Evolutionary conservation across 2,888 invertebrate species (phyloP).

Genomic region (Thysanoteuthis rhombus): DNA sequence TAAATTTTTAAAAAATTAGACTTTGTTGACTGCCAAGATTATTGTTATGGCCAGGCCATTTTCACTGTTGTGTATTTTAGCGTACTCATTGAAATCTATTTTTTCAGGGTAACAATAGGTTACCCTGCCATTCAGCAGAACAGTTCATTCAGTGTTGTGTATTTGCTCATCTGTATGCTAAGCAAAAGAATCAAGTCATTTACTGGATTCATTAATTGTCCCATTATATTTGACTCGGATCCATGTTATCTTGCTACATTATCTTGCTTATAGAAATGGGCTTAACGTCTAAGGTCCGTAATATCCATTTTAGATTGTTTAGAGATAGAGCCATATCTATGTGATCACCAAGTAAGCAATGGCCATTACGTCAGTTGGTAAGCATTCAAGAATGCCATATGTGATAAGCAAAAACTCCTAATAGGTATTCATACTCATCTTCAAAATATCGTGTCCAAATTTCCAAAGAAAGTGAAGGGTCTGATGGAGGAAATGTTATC

Average conservation of each 20-base stretch:
- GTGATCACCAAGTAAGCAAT: background rate
- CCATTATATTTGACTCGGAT: background rate
- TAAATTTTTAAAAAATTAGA: too few relatives aligned
- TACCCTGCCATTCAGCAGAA: background rate
- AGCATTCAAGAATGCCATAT: background rate
- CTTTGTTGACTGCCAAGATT: too few relatives aligned
- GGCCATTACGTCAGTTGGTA: background rate
- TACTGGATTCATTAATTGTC: background rate
- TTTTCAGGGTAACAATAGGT: too few relatives aligned
- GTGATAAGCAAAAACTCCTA: background rate
- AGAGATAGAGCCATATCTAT: background rate
- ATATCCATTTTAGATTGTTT: background rate
- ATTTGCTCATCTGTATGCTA: background rate
- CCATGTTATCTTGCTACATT: background rate
- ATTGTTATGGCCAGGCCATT: too few relatives aligned
- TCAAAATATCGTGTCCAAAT: background rate
- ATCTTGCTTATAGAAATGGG: background rate
- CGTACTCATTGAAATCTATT: too few relatives aligned
- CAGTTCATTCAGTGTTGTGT: background rate
- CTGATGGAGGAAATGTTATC: background rate
- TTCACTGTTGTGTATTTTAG: too few relatives aligned
- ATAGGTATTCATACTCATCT: background rate
- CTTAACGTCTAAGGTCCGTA: background rate
- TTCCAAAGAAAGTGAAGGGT: background rate
- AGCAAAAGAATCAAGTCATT: background rate